Percentiles rank a stretch among this genome's conserved stretches.
Conservation (phyloP, 1,140 invertebrate genomes). For the Asbolus verrucosus region DNA sequence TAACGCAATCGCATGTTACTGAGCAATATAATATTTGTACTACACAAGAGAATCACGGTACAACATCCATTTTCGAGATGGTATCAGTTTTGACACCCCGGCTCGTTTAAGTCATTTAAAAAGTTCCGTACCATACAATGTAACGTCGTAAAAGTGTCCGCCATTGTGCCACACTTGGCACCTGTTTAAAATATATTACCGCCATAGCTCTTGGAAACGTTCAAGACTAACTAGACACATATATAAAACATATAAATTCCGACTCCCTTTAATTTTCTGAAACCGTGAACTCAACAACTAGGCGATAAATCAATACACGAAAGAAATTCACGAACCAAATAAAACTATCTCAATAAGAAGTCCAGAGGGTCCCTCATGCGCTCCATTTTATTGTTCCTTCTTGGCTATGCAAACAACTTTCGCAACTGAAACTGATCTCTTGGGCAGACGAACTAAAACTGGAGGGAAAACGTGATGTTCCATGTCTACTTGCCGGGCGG, state of each 20-base stretch:
- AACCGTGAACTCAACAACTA: too few relatives aligned
- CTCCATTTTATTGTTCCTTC: slow-evolving; percentile 37
- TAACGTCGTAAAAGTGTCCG: not conserved
- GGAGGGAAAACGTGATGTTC: too few relatives aligned
- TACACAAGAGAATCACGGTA: not conserved
- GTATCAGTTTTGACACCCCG: slow-evolving; percentile 20
- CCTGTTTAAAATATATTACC: slow-evolving; percentile 17
- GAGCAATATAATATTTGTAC: slow-evolving; percentile 34
- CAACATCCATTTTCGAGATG: slow-evolving; percentile 28
- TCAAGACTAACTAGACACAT: not conserved
- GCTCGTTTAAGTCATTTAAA: slow-evolving; percentile 5
- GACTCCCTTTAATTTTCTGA: too few relatives aligned
- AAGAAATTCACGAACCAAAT: slow-evolving; percentile 5
- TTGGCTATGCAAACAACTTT: slow-evolving; percentile 37
- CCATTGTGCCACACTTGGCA: not conserved
- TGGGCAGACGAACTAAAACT: not conserved
- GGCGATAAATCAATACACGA: too few relatives aligned
- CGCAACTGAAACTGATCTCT: too few relatives aligned
- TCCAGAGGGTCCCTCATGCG: not conserved
- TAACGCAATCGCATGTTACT: slow-evolving; percentile 27
- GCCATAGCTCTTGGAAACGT: not conserved
- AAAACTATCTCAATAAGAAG: slow-evolving; percentile 21
- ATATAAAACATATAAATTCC: too few relatives aligned
- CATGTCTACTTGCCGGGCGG: too few relatives aligned
- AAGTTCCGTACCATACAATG: not conserved